phyloP scores from a whole-genome alignment of 2,888 invertebrate genomes.

The Xestia ashworthii region DNA sequence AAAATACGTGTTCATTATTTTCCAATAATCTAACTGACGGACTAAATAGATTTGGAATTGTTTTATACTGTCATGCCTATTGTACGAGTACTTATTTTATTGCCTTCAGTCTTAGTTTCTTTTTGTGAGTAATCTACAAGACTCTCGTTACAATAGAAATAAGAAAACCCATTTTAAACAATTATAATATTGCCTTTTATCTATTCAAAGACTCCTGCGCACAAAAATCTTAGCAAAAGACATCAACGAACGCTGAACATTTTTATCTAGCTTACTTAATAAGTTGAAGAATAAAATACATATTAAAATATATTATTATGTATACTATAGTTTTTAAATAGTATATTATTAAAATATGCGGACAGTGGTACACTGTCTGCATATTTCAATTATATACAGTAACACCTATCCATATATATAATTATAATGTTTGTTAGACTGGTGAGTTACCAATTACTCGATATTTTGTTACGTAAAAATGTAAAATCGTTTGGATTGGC shows the following conservation, averaged over 20 bases:
- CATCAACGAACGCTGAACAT: slow-evolving; percentile 71
- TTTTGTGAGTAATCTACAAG: neutral
- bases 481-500: slow-evolving; percentile 5
- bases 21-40: no score
- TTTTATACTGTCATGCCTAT: no score
- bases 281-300: neutral
- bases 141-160: neutral
- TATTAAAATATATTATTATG: no score
- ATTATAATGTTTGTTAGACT: slow-evolving; percentile 36
- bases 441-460: slow-evolving; percentile 12
- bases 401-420: slow-evolving; percentile 11
- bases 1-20: no score
- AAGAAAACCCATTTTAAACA: neutral
- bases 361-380: neutral
- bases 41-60: no score
- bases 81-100: no score
- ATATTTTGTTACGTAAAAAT: slow-evolving; percentile 48
- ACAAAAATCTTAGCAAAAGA: slow-evolving; percentile 71
- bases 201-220: slow-evolving; percentile 42
- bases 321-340: no score
- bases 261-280: slow-evolving; percentile 26
- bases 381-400: slow-evolving; percentile 34
- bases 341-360: no score
- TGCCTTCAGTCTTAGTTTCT: neutral
- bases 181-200: neutral